These are phyloP conservation scores for Helostoma temminkii DNA, from an alignment of 2,797 vertebrate genomes.

Conservation along the genomic window DNA sequence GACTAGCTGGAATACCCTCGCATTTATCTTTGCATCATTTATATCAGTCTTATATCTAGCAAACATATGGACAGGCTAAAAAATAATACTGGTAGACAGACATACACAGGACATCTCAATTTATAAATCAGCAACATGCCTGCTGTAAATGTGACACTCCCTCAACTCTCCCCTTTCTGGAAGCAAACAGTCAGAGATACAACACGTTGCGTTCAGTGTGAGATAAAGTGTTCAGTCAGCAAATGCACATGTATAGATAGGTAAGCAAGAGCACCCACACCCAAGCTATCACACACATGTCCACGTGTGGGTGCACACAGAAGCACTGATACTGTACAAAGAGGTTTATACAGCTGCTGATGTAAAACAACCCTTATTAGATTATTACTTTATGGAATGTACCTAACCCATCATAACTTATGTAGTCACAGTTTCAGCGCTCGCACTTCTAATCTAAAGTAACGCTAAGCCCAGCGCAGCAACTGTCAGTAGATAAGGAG, in stretches of 20 bases:
- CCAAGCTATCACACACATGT: constrained; percentile 7
- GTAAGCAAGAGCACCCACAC: constrained; percentile 21
- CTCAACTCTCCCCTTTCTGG: constrained; percentile 64
- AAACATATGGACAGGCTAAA: constrained; percentile 23
- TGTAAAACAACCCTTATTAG: constrained; percentile 5
- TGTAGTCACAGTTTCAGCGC: constrained; percentile 32
- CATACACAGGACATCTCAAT: constrained; percentile 28
- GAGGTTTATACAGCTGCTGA: background rate
- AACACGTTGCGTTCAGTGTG: constrained; percentile 65
- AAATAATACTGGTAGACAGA: constrained; percentile 39
- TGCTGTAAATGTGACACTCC: constrained; percentile 72
- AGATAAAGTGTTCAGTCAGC: constrained; percentile 64
- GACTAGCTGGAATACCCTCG: constrained; percentile 35
- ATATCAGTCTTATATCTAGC: constrained; percentile 22
- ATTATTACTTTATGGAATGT: background rate
- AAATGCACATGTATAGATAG: constrained; percentile 34
- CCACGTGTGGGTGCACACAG: background rate
- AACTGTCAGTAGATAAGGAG: constrained; percentile 66
- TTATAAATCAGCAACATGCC: constrained; percentile 60
- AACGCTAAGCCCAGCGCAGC: constrained; percentile 28
- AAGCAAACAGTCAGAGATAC: constrained; percentile 70
- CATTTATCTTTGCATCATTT: constrained; percentile 10
- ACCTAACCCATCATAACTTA: background rate
- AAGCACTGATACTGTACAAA: background rate
- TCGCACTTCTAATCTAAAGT: constrained; percentile 44